A percentile compares a stretch with the other conserved stretches of the same genome.
Conservation (phyloP, 2,113 vertebrate species). For the Trichomycterus rosablanca region DNA sequence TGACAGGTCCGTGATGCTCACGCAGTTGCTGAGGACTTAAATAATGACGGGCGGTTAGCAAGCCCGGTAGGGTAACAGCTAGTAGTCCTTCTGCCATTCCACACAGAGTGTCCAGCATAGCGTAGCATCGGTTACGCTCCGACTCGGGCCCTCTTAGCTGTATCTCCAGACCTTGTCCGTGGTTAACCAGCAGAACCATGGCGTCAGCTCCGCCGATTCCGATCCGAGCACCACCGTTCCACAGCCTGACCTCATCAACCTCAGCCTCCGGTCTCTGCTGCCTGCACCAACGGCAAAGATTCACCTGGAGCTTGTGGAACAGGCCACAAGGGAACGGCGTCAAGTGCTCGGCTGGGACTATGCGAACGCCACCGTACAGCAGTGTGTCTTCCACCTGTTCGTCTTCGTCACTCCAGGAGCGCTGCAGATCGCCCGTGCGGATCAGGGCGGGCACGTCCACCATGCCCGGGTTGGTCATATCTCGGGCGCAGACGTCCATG, state of each 20-base stretch:
- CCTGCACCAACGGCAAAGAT: slow-evolving; percentile 93
- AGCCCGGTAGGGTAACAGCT: slow-evolving; percentile 84
- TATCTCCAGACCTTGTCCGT: slow-evolving; percentile 95
- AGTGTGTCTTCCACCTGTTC: slow-evolving; percentile 80
- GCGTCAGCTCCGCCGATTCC: slow-evolving; percentile 81
- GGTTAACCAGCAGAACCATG: slow-evolving; percentile 90
- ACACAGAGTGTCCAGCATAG: slow-evolving; percentile 87
- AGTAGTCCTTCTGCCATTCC: slow-evolving; percentile 89
- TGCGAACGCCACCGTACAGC: slow-evolving; percentile 87
- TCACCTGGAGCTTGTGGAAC: slow-evolving; percentile 97
- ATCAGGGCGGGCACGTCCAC: slow-evolving; percentile 94
- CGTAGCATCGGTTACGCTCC: slow-evolving; percentile 83
- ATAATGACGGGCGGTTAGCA: slow-evolving; percentile 88
- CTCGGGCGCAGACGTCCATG: slow-evolving; percentile 95
- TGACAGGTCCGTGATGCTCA: slow-evolving; percentile 89
- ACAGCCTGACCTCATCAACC: slow-evolving; percentile 84
- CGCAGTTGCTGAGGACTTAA: slow-evolving; percentile 94
- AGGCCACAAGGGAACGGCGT: slow-evolving; percentile 92
- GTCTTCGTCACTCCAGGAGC: slow-evolving; percentile 92
- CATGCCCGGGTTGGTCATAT: slow-evolving; percentile 85
- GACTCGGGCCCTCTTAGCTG: slow-evolving; percentile 85
- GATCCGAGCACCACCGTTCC: slow-evolving; percentile 88
- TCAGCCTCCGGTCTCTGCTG: slow-evolving; percentile 83
- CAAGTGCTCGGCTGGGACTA: slow-evolving; percentile 91
- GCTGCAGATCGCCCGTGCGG: slow-evolving; percentile 87